phyloP scores from a whole-genome alignment of 2,888 invertebrate genomes.

The Acronicta aceris region DNA sequence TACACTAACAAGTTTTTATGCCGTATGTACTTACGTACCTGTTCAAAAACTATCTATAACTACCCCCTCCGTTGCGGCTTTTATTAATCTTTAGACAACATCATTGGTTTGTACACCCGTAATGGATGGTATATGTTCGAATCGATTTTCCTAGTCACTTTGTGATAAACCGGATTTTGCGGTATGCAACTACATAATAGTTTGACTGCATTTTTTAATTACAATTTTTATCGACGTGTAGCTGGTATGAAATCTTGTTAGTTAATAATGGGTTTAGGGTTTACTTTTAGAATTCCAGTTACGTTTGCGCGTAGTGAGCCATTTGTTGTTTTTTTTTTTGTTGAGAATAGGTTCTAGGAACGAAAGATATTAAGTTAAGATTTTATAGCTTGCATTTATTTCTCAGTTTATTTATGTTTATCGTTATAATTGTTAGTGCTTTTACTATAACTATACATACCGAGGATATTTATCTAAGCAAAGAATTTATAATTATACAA shows the following conservation, averaged over 20 bases:
- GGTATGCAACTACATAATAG: conserved; percentile 42
- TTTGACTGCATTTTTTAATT: conserved; percentile 53
- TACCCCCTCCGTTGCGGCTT: conserved; percentile 32
- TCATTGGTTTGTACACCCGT: conserved; percentile 9
- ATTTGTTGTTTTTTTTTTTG: conserved; percentile 5
- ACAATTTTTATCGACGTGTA: conserved; percentile 49
- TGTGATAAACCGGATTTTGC: conserved; percentile 32
- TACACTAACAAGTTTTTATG: conserved; percentile 54
- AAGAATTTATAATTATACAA: too few species aligned
- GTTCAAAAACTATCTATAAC: conserved; percentile 20
- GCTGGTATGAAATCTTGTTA: conserved; percentile 20
- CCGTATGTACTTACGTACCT: conserved; percentile 3
- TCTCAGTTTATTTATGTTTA: background rate
- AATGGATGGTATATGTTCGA: conserved; percentile 27
- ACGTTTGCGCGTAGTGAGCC: conserved; percentile 5
- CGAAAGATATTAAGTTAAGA: background rate
- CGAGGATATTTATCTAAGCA: too few species aligned
- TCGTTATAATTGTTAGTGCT: background rate
- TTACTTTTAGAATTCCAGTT: conserved; percentile 42
- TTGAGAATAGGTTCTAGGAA: background rate
- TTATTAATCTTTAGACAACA: conserved; percentile 12
- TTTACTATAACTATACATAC: background rate
- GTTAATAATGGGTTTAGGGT: conserved; percentile 19
- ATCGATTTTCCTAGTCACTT: conserved; percentile 28
- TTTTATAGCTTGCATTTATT: conserved; percentile 7